Percentiles rank a stretch among this genome's conserved stretches.
Conservation (phyloP, 1,140 invertebrate species). For the Drosophila seguyi region DNA sequence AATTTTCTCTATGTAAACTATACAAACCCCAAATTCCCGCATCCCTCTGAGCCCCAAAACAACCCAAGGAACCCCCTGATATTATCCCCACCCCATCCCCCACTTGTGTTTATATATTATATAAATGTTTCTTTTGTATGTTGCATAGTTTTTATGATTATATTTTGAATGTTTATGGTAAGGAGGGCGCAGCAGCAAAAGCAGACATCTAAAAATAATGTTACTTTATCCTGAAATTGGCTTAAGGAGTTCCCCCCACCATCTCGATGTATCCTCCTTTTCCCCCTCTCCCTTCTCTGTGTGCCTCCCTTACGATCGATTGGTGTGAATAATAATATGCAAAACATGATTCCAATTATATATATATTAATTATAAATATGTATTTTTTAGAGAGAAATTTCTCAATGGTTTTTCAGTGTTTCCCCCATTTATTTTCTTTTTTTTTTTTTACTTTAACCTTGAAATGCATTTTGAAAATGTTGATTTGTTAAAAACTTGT, state of each 20-base stretch:
- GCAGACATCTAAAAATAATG: conserved; percentile 13
- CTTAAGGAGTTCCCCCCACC: conserved; percentile 4
- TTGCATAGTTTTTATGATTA: conserved; percentile 66
- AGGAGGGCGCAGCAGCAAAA: conserved; percentile 14
- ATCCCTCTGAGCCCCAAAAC: background rate
- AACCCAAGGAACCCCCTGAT: background rate
- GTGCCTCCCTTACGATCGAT: conserved; percentile 4
- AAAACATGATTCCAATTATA: conserved; percentile 38
- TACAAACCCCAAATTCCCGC: conserved; percentile 4
- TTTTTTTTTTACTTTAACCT: conserved; percentile 8
- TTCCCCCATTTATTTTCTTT: conserved; percentile 2
- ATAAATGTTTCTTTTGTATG: conserved; percentile 53
- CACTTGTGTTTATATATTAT: conserved; percentile 36
- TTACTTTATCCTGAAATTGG: conserved; percentile 8
- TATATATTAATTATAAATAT: conserved; percentile 27
- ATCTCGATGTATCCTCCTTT: conserved; percentile 24
- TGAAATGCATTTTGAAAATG: conserved; percentile 49
- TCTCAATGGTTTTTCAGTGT: conserved; percentile 32
- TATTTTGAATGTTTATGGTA: conserved; percentile 26
- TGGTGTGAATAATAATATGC: conserved; percentile 45
- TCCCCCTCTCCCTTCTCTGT: background rate
- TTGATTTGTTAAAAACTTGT: conserved; percentile 51
- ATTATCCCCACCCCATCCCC: background rate
- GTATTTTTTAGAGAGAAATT: conserved; percentile 41
- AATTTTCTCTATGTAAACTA: conserved; percentile 48